Evolutionary conservation across 1,140 invertebrate genomes (phyloP).

Genomic region (Chlorops oryzae): DNA sequence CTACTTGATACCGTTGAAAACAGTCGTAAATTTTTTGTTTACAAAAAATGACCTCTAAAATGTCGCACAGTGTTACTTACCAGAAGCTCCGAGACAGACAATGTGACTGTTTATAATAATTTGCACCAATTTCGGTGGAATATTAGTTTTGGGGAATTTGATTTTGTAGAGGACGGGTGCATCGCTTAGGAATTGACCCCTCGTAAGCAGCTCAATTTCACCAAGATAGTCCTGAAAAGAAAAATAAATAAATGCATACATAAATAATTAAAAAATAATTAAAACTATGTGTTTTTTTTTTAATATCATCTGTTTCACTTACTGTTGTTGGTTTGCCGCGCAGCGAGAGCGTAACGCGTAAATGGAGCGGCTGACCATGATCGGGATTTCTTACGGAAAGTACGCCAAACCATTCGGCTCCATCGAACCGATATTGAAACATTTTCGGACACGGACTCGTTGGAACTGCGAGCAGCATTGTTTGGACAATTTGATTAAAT

Average conservation of each 20-base stretch:
- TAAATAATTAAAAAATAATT: not conserved
- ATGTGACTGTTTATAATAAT: conserved; percentile 37
- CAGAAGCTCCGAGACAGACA: conserved; percentile 34
- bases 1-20: too few relatives aligned
- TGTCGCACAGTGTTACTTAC: too few relatives aligned
- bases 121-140: conserved; percentile 37
- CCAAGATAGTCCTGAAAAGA: conserved; percentile 34
- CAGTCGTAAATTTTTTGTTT: too few relatives aligned
- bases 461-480: too few relatives aligned
- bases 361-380: conserved; percentile 26
- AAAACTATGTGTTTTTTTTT: not conserved
- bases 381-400: conserved; percentile 34
- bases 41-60: not conserved
- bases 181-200: conserved; percentile 29
- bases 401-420: conserved; percentile 39
- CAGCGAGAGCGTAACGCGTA: conserved; percentile 41
- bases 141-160: conserved; percentile 38
- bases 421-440: conserved; percentile 43
- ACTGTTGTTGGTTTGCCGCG: conserved; percentile 42
- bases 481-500: not conserved
- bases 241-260: not conserved
- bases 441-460: conserved; percentile 42
- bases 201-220: conserved; percentile 40
- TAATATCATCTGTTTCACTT: conserved; percentile 6
- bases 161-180: conserved; percentile 36